Percentiles rank a stretch among this genome's conserved stretches.
These are phyloP conservation scores for Cyanoderma ruficeps DNA, from an alignment of 2,113 vertebrate species.

Conservation along the genomic window DNA sequence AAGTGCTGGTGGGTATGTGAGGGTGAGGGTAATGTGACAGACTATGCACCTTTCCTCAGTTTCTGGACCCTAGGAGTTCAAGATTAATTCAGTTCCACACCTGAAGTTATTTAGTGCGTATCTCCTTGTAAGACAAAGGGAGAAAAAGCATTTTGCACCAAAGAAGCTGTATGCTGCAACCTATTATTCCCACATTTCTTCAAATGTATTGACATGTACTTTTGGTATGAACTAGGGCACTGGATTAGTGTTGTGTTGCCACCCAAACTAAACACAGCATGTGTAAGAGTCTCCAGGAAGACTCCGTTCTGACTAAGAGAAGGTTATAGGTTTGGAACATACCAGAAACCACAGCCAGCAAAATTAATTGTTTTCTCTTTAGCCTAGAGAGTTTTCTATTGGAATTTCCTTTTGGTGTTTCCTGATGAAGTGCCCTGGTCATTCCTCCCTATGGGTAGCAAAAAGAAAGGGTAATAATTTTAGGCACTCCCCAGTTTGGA, in stretches of 20 bases:
- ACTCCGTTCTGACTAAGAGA: not conserved
- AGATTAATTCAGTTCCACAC: not conserved
- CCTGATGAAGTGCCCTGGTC: not conserved
- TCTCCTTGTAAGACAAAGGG: not conserved
- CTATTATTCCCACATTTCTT: not conserved
- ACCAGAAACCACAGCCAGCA: not conserved
- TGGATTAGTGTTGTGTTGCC: not conserved
- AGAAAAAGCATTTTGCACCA: not conserved
- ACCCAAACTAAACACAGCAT: not conserved
- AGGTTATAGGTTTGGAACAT: not conserved
- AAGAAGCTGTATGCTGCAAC: not conserved
- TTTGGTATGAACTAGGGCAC: not conserved
- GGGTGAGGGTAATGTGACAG: not conserved
- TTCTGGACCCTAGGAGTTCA: not conserved
- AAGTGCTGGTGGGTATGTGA: accelerated
- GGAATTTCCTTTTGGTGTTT: not conserved
- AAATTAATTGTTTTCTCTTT: constrained; percentile 18
- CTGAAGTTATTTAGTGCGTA: not conserved
- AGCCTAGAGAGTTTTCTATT: not conserved
- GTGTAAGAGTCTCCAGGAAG: not conserved
- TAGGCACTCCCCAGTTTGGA: not conserved
- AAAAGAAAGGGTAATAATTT: constrained; percentile 33
- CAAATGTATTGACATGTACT: not conserved
- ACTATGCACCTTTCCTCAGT: not conserved
- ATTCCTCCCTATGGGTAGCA: not conserved